Conservation (phyloP, 2,888 invertebrate genomes). For the Silvanus unidentatus region DNA sequence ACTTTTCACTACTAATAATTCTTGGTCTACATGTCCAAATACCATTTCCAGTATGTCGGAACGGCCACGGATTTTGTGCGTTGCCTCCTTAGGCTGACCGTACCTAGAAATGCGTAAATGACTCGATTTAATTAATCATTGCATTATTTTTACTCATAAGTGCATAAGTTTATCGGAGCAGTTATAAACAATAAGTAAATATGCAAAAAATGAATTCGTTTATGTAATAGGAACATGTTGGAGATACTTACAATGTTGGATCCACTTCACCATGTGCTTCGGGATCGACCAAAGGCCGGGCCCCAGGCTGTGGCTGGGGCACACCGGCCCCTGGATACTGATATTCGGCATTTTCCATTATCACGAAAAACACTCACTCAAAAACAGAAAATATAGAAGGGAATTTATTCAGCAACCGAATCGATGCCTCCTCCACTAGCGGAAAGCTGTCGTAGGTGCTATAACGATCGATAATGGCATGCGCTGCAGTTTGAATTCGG, state of each 20-base stretch:
- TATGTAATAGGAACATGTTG: neutral
- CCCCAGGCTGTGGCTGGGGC: conserved; percentile 34
- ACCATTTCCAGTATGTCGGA: conserved; percentile 78
- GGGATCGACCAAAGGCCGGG: conserved; percentile 73
- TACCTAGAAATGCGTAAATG: conserved; percentile 51
- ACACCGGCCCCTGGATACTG: conserved; percentile 24
- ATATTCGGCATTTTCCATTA: conserved; percentile 36
- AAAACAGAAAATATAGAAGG: no score
- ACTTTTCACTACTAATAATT: conserved; percentile 89
- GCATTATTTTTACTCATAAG: neutral
- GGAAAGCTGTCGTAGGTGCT: no score
- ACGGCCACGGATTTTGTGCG: conserved; percentile 83
- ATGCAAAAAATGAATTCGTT: neutral
- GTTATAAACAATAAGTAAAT: neutral
- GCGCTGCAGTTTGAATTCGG: no score
- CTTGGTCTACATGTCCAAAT: conserved; percentile 80
- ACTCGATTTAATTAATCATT: neutral
- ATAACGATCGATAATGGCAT: no score
- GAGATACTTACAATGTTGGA: conserved; percentile 58
- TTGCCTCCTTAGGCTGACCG: conserved; percentile 80
- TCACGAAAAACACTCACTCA: no score
- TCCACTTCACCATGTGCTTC: conserved; percentile 82
- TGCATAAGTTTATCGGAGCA: no score
- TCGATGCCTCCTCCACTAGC: no score
- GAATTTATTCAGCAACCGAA: no score